Conservation (phyloP, 1,140 invertebrate species). For the Bombus turneri region DNA sequence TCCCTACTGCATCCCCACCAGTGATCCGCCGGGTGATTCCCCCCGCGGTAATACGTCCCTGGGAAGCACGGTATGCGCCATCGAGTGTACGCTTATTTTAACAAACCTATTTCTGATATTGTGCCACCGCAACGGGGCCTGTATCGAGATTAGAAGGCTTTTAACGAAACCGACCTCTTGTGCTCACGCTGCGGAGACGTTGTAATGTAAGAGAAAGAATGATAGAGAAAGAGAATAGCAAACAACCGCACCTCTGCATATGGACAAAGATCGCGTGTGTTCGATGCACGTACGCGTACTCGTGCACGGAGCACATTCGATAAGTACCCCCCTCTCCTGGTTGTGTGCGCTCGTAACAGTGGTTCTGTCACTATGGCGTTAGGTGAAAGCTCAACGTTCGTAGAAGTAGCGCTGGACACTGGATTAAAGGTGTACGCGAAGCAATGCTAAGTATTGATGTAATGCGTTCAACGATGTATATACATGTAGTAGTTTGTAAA, state of each 20-base stretch:
- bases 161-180: slow-evolving; percentile 54
- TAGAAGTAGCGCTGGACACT: slow-evolving; percentile 26
- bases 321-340: slow-evolving; percentile 30
- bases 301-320: slow-evolving; percentile 46
- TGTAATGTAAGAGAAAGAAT: slow-evolving; percentile 32
- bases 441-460: slow-evolving; percentile 10
- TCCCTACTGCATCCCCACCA: slow-evolving; percentile 53
- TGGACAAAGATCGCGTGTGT: slow-evolving; percentile 26
- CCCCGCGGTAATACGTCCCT: slow-evolving; percentile 62
- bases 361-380: slow-evolving; percentile 42
- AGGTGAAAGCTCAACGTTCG: slow-evolving; percentile 62
- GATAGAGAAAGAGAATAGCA: background rate
- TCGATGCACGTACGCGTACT: slow-evolving; percentile 23
- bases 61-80: slow-evolving; percentile 62
- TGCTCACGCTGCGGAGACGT: slow-evolving; percentile 10
- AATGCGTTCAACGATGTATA: background rate
- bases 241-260: slow-evolving; percentile 45
- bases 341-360: slow-evolving; percentile 19
- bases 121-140: slow-evolving; percentile 65
- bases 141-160: slow-evolving; percentile 71
- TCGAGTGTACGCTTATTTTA: slow-evolving; percentile 74
- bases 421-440: background rate
- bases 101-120: slow-evolving; percentile 76
- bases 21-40: slow-evolving; percentile 24
- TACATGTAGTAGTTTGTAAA: background rate